A percentile compares a stretch with the other conserved stretches of the same genome.
Evolutionary conservation across 2,797 vertebrate species (phyloP).

Genomic region (Pachyuromys duprasi): DNA sequence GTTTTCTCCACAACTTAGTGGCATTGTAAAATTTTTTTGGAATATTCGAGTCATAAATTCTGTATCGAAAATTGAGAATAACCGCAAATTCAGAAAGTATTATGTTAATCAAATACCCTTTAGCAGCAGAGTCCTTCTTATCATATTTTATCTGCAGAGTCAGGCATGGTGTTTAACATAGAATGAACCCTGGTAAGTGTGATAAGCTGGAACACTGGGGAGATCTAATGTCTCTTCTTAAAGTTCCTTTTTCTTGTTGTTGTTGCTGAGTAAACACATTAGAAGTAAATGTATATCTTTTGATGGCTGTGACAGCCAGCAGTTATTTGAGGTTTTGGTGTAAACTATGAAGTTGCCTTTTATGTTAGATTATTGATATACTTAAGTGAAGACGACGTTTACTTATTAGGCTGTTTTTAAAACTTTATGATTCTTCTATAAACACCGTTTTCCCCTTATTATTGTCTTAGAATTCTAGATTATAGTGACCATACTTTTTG

Average conservation of each 20-base stretch:
- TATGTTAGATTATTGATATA: background rate
- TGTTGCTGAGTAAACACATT: background rate
- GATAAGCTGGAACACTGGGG: background rate
- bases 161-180: background rate
- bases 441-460: slow-evolving; percentile 3
- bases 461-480: background rate
- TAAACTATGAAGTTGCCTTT: slow-evolving; percentile 32
- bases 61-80: background rate
- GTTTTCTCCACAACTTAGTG: background rate
- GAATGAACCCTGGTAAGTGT: background rate
- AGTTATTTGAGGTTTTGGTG: background rate
- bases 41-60: background rate
- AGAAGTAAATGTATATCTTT: background rate
- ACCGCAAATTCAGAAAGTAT: background rate
- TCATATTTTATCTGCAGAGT: background rate
- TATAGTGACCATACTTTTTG: background rate
- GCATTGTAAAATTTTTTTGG: background rate
- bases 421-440: background rate
- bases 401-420: slow-evolving; percentile 1
- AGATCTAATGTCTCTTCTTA: background rate
- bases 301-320: background rate
- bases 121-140: background rate
- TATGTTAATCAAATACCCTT: background rate
- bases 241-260: background rate
- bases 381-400: background rate